Conservation (phyloP, 1,140 invertebrate species). For the Trichonephila clavata region DNA sequence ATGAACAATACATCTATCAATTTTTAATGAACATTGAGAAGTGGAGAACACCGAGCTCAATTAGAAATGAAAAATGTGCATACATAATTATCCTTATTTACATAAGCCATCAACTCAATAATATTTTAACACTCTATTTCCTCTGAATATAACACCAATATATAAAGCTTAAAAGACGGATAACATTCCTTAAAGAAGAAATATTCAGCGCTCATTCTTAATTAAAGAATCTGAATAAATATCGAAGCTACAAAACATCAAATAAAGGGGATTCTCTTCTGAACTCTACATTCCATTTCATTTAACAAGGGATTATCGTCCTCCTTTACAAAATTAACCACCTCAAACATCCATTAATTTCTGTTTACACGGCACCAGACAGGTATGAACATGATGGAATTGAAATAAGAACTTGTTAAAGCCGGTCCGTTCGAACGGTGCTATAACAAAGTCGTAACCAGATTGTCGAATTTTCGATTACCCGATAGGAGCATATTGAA, state of each 20-base stretch:
- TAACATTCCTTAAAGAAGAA: neutral
- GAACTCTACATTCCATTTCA: neutral
- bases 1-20: too few species aligned
- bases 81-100: too few species aligned
- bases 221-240: neutral
- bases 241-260: neutral
- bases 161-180: too few species aligned
- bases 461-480: constrained; percentile 26
- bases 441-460: neutral
- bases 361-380: neutral
- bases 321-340: neutral
- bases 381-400: neutral
- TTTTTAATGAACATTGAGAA: too few species aligned
- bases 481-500: neutral
- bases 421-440: neutral
- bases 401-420: constrained; percentile 16
- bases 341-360: neutral
- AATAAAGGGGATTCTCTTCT: neutral
- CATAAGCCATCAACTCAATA: too few species aligned
- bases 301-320: neutral
- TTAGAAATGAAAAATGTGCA: too few species aligned
- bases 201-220: neutral
- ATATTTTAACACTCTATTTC: too few species aligned
- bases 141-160: too few species aligned
- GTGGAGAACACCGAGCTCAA: too few species aligned